Evolutionary conservation across 2,888 invertebrate genomes (phyloP), one percentile per base, ranked within the genome.

Genomic region (Nymphalis polychloros): DNA sequence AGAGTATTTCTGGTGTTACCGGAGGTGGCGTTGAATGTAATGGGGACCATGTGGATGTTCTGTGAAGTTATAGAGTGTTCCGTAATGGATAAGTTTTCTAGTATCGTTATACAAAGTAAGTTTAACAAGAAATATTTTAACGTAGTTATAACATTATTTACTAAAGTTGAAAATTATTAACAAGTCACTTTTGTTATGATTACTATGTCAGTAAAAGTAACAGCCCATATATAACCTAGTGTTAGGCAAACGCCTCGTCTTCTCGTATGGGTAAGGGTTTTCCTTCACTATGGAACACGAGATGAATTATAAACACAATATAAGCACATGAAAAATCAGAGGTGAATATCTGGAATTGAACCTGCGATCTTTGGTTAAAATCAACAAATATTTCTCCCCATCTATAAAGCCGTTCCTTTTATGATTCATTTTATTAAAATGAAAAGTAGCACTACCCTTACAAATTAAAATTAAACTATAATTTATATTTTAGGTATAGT

Each of bases 21-120:
- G 16, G 97, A 98, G 88, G 93, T 96, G 20, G 94, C 93, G 5
- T 95, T 97, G 92, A 97, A 97, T 79, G 93, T 96, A 66, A 93
- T 97, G 87, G 97, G 97, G 8, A 96, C 97, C 5, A 94, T 96
- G 86, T 97, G 97, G 97, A 95, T 96, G 76, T 95, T 96, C 81
- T 95, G 95, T 78, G 94, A 95, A 74, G 86, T 94, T 35, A 94
- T 96, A 63, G 89, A 94, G 48, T 96, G 96, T 84, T 93, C 93
- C 23, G 94, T 94, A 70, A 93, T 94, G 60, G 95, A 95, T 79
- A 93, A 94, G 75, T 96, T 96, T 85, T 95, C 96, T 67, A 94
- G 94, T 76, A 94, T 95, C 72, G 95, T 96, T 27, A 95, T 96
- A 77, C 95, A 96, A 93, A 95, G 95, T 95, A 85, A 92, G 90